A percentile compares a stretch with the other conserved stretches of the same genome.
Conservation (phyloP, 2,888 invertebrate species). For the Abscondita cerata region DNA sequence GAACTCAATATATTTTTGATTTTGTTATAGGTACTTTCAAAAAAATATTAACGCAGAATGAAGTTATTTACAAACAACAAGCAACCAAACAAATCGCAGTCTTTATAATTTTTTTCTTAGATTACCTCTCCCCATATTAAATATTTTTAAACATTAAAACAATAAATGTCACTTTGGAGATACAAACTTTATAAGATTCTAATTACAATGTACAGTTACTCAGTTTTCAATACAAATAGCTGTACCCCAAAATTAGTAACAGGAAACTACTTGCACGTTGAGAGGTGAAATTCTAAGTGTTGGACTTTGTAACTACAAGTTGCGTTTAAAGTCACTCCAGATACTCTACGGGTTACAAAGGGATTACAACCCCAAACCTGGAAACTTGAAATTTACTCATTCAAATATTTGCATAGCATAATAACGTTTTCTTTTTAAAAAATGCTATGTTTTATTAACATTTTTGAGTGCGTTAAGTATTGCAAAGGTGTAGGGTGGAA, state of each 20-base stretch:
- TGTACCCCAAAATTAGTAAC: constrained; percentile 26
- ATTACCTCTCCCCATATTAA: too few relatives aligned
- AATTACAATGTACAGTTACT: neutral
- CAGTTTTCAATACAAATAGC: neutral
- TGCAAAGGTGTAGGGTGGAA: too few relatives aligned
- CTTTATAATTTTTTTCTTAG: too few relatives aligned
- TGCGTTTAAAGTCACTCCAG: constrained; percentile 20
- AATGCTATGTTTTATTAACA: neutral
- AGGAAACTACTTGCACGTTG: constrained; percentile 16
- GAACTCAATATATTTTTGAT: too few relatives aligned
- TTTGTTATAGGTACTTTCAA: too few relatives aligned
- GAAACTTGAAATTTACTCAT: constrained; percentile 23
- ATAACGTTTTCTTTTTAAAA: neutral
- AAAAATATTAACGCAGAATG: too few relatives aligned
- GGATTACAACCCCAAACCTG: constrained; percentile 18
- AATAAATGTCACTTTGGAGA: neutral
- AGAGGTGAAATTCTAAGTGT: constrained; percentile 29
- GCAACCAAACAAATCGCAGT: too few relatives aligned
- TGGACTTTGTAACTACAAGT: constrained; percentile 32
- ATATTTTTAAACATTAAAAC: too few relatives aligned
- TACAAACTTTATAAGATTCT: neutral
- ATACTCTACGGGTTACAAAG: constrained; percentile 8
- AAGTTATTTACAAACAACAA: too few relatives aligned
- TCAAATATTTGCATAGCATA: constrained; percentile 22
- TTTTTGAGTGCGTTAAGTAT: too few relatives aligned